These are phyloP conservation scores for Hypomesus transpacificus DNA, from an alignment of 2,113 vertebrate genomes.

Conservation along the genomic window DNA sequence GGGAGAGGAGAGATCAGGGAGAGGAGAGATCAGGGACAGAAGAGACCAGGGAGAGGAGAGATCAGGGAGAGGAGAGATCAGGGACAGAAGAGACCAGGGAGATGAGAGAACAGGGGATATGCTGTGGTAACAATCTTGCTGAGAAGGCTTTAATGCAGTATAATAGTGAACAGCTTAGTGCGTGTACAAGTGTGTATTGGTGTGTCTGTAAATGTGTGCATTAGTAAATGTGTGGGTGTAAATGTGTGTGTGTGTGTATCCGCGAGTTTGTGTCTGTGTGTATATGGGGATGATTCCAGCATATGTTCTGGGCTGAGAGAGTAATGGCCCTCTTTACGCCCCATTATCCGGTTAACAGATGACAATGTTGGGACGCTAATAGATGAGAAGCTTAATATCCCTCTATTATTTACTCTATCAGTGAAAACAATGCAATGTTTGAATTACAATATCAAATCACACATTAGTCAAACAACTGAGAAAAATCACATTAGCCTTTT, in stretches of 20 bases:
- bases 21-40: too few relatives aligned
- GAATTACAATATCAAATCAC: constrained; percentile 58
- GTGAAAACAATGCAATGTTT: constrained; percentile 50
- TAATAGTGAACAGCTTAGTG: too few relatives aligned
- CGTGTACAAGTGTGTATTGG: background rate
- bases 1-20: background rate
- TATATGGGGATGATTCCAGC: constrained; percentile 46
- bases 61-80: too few relatives aligned
- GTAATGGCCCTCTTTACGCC: constrained; percentile 69
- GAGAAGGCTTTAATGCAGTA: too few relatives aligned
- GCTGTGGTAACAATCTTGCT: too few relatives aligned
- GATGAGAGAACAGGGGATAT: background rate
- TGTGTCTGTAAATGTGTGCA: background rate
- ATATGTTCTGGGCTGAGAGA: constrained; percentile 68
- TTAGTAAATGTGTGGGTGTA: background rate
- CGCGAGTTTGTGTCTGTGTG: constrained; percentile 1
- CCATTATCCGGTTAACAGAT: constrained; percentile 77
- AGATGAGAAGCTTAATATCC: constrained; percentile 60
- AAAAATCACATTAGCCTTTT: constrained; percentile 12
- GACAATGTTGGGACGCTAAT: constrained; percentile 62
- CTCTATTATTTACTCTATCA: constrained; percentile 61
- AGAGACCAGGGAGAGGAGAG: too few relatives aligned
- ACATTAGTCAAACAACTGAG: constrained; percentile 54
- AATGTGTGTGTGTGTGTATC: background rate
- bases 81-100: background rate